Evolutionary conservation across 2,888 invertebrate genomes (phyloP).

Genomic region (Schizaphis graminum): DNA sequence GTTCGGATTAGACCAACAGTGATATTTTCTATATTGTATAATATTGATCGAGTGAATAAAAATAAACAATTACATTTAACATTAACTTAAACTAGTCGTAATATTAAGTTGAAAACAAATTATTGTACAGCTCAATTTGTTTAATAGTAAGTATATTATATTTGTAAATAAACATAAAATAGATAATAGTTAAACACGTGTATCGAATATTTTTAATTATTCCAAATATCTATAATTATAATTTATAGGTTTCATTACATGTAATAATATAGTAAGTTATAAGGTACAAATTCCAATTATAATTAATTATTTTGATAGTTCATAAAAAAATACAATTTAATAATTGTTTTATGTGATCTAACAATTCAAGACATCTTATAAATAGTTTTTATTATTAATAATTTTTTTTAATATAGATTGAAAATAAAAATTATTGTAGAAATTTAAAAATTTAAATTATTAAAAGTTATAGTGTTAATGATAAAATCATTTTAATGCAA

Average conservation of each 20-base stretch:
- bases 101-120: slow-evolving; percentile 7
- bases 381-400: not conserved
- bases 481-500: not conserved
- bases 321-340: slow-evolving; percentile 58
- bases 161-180: slow-evolving; percentile 8
- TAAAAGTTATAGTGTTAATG: slow-evolving; percentile 1
- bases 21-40: not conserved
- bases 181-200: not conserved
- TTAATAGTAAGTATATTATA: not conserved
- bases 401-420: not conserved
- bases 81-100: slow-evolving; percentile 24
- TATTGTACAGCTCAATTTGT: slow-evolving; percentile 1
- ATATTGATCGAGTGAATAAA: slow-evolving; percentile 32
- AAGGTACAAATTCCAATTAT: slow-evolving; percentile 53
- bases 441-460: not conserved
- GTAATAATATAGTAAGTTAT: slow-evolving; percentile 18
- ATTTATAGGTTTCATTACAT: not conserved
- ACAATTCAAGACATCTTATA: slow-evolving; percentile 30
- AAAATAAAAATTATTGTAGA: slow-evolving; percentile 23
- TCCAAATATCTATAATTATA: not conserved
- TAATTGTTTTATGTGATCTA: slow-evolving; percentile 37
- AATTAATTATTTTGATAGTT: slow-evolving; percentile 31
- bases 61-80: slow-evolving; percentile 12
- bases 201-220: slow-evolving; percentile 15
- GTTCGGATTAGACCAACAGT: not conserved